Evolutionary conservation across 2,888 invertebrate genomes (phyloP).

Genomic region (Monopis laevigella): DNA sequence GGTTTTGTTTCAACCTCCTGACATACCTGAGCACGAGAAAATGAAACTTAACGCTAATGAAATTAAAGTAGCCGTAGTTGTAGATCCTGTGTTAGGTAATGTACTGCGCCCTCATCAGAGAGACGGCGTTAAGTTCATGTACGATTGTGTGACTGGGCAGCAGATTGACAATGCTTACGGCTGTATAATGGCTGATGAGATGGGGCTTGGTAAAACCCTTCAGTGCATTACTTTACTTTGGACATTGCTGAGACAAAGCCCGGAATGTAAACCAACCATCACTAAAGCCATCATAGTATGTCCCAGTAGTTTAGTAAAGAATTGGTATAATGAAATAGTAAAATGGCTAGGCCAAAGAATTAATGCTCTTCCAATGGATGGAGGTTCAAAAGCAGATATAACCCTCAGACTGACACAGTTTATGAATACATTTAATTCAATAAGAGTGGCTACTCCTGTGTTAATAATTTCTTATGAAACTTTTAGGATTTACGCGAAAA

Average conservation of each 20-base stretch:
- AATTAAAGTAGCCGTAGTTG: slow-evolving; percentile 92
- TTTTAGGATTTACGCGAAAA: slow-evolving; percentile 91
- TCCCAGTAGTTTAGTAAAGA: slow-evolving; percentile 97
- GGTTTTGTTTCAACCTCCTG: slow-evolving; percentile 86
- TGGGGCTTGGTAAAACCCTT: slow-evolving; percentile 97
- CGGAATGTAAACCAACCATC: slow-evolving; percentile 89
- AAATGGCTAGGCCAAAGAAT: slow-evolving; percentile 94
- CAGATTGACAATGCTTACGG: slow-evolving; percentile 89
- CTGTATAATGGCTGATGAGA: slow-evolving; percentile 99
- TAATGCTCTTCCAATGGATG: slow-evolving; percentile 85
- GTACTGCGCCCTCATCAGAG: slow-evolving; percentile 96
- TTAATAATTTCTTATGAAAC: slow-evolving; percentile 99
- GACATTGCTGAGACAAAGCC: slow-evolving; percentile 93
- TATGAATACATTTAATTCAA: slow-evolving; percentile 80
- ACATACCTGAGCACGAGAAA: slow-evolving; percentile 86
- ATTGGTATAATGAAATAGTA: slow-evolving; percentile 98
- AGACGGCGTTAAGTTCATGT: slow-evolving; percentile 99
- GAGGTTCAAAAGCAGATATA: slow-evolving; percentile 87
- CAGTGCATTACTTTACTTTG: slow-evolving; percentile 97
- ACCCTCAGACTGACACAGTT: slow-evolving; percentile 83
- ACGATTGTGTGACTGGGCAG: slow-evolving; percentile 95
- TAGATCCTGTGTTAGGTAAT: slow-evolving; percentile 92
- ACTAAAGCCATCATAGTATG: slow-evolving; percentile 95
- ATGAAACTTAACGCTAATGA: slow-evolving; percentile 77
- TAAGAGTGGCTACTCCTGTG: slow-evolving; percentile 85